phyloP scores from a whole-genome alignment of 1,140 invertebrate species.

The Heliconius melpomene region DNA sequence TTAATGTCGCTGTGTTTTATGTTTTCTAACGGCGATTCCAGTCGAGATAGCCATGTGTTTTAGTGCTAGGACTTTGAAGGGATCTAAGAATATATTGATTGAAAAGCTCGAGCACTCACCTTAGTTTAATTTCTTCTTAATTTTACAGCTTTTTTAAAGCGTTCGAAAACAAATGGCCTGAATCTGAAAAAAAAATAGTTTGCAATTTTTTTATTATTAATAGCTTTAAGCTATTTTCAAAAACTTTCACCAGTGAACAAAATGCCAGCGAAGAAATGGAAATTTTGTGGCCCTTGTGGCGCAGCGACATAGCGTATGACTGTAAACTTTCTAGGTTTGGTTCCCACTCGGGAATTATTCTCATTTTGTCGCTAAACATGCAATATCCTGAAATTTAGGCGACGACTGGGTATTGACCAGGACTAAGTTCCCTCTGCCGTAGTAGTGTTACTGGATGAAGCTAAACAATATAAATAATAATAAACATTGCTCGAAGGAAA shows the following conservation, averaged over 20 bases:
- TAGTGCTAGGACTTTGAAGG: slow-evolving; percentile 37
- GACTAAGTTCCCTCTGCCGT: not conserved
- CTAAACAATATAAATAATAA: not conserved
- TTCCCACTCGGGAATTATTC: too few species aligned
- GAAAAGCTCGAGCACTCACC: not conserved
- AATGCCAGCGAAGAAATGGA: too few species aligned
- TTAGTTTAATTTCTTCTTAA: not conserved
- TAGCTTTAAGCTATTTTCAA: too few species aligned
- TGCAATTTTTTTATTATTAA: too few species aligned
- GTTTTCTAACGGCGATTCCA: slow-evolving; percentile 39
- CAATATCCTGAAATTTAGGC: too few species aligned
- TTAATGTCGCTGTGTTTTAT: not conserved
- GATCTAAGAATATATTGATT: slow-evolving; percentile 22
- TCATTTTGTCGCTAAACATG: too few species aligned
- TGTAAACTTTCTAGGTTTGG: too few species aligned
- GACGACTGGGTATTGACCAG: not conserved
- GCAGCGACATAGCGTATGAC: too few species aligned
- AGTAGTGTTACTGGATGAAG: not conserved
- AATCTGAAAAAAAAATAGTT: too few species aligned
- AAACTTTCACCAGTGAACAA: too few species aligned
- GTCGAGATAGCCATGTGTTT: slow-evolving; percentile 46
- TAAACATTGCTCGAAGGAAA: not conserved
- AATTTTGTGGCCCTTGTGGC: too few species aligned
- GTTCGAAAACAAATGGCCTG: not conserved
- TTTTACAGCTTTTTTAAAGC: not conserved